A percentile compares a stretch with the other conserved stretches of the same genome.
Conservation (phyloP, 2,797 vertebrate genomes). For the Pipistrellus kuhlii region DNA sequence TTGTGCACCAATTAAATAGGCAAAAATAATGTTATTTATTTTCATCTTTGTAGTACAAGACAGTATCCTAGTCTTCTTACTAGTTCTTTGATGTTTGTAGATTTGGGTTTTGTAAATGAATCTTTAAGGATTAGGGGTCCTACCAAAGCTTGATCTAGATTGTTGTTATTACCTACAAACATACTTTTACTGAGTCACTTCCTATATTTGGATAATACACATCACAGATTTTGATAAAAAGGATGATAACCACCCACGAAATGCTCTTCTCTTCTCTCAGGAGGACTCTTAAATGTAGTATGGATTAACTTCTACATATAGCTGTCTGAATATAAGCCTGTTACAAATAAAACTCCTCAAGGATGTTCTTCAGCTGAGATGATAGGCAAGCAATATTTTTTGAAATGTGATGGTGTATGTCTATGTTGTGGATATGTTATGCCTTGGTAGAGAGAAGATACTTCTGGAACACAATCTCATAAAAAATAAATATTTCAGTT, state of each 20-base stretch:
- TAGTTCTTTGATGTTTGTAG: not conserved
- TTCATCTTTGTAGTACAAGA: not conserved
- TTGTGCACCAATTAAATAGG: not conserved
- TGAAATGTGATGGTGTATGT: not conserved
- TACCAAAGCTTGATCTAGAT: not conserved
- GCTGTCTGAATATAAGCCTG: not conserved
- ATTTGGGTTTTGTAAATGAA: slow-evolving; percentile 34
- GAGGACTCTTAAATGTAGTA: not conserved
- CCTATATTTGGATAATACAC: slow-evolving; percentile 10
- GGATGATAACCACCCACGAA: not conserved
- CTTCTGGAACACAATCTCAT: not conserved
- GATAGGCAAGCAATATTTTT: not conserved
- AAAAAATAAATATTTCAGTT: not conserved
- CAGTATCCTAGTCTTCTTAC: not conserved
- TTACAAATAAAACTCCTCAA: not conserved
- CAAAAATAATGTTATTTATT: not conserved
- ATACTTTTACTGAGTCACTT: not conserved
- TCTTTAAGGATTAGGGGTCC: not conserved
- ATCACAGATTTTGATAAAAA: not conserved
- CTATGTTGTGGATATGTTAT: not conserved
- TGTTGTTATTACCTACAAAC: not conserved
- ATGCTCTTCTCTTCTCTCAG: not conserved
- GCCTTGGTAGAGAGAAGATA: not conserved
- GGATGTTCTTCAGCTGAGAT: not conserved
- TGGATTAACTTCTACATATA: not conserved